Conservation (phyloP, 2,888 invertebrate species). For the Hipparchia sbordonii region DNA sequence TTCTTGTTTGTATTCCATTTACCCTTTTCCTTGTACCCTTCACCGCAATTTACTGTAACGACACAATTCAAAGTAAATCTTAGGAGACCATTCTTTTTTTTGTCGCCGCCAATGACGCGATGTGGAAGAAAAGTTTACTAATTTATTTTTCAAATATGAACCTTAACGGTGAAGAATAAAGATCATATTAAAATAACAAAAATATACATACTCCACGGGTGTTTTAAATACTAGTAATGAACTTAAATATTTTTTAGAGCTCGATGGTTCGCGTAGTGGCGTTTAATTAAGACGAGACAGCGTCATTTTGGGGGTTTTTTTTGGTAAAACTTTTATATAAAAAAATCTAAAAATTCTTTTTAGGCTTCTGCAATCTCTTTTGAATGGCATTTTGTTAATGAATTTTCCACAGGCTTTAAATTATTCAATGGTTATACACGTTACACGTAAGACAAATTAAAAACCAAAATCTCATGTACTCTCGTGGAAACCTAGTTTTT, state of each 20-base stretch:
- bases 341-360: background rate
- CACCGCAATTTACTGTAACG: conserved; percentile 73
- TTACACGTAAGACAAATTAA: too few relatives aligned
- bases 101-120: conserved; percentile 51
- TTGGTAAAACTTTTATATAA: background rate
- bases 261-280: conserved; percentile 55
- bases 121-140: conserved; percentile 28
- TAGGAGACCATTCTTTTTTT: conserved; percentile 58
- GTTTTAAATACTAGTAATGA: conserved; percentile 56
- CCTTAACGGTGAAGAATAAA: background rate
- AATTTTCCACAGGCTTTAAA: background rate
- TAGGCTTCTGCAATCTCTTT: background rate
- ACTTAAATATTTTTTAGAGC: conserved; percentile 67
- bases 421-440: background rate
- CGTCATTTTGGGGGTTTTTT: background rate
- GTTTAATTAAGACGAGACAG: conserved; percentile 65
- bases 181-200: conserved; percentile 19
- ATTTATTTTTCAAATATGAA: background rate
- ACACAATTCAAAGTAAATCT: conserved; percentile 65
- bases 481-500: too few relatives aligned
- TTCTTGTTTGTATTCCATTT: conserved; percentile 41
- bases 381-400: background rate
- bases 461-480: too few relatives aligned
- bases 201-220: conserved; percentile 1
- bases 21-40: conserved; percentile 57